Evolutionary conservation across 2,888 invertebrate species (phyloP).

Genomic region (Synergus itoensis): DNA sequence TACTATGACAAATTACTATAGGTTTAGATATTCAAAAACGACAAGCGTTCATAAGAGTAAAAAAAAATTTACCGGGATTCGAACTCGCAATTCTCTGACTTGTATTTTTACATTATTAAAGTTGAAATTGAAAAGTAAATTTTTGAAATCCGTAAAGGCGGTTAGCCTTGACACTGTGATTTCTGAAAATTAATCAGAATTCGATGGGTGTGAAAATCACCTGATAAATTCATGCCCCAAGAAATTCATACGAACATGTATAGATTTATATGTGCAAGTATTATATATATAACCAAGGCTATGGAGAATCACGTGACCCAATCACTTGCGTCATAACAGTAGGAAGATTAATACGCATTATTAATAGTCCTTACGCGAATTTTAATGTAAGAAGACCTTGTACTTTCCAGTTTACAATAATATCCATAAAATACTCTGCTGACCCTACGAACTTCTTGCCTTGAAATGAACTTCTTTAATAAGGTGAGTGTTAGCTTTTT

Average conservation of each 20-base stretch:
- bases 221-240: background rate
- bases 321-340: constrained; percentile 44
- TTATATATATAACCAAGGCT: constrained; percentile 24
- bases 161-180: background rate
- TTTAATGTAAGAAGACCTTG: constrained; percentile 47
- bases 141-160: background rate
- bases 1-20: no score
- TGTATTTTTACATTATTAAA: no score
- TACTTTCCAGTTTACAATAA: constrained; percentile 23
- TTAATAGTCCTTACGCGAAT: constrained; percentile 45
- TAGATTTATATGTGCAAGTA: background rate
- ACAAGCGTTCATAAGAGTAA: no score
- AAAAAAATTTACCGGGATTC: no score
- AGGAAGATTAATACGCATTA: constrained; percentile 38
- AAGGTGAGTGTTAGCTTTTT: constrained; percentile 24
- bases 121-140: background rate
- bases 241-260: background rate
- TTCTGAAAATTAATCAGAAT: constrained; percentile 2
- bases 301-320: constrained; percentile 40
- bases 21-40: no score
- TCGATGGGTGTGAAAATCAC: background rate
- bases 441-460: constrained; percentile 11
- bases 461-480: constrained; percentile 42
- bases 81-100: no score
- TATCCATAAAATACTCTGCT: background rate